phyloP scores from a whole-genome alignment of 2,888 invertebrate genomes.

The Nezara viridula region DNA sequence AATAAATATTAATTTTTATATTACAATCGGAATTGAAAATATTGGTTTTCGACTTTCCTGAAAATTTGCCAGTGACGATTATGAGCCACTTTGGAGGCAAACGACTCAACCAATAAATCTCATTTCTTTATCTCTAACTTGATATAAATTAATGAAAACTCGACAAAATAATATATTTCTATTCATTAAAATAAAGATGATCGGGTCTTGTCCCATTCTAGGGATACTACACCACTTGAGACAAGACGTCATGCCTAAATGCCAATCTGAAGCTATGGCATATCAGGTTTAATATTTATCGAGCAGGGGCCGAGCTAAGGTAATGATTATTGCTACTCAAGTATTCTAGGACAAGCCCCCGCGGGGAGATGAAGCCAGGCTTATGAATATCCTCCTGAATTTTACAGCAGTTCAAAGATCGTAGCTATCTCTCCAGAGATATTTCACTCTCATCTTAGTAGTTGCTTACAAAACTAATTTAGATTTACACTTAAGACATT shows the following conservation, averaged over 20 bases:
- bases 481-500: background rate
- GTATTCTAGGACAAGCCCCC: background rate
- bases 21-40: no score
- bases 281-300: background rate
- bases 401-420: background rate
- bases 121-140: no score
- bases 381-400: background rate
- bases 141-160: no score
- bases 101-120: no score
- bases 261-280: background rate
- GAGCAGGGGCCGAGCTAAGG: background rate
- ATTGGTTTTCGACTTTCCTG: no score
- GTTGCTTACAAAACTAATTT: background rate
- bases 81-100: no score
- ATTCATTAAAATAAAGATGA: no score
- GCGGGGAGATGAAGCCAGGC: background rate
- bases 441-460: background rate
- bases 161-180: no score
- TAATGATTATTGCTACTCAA: conserved; percentile 32
- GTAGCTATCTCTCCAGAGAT: background rate
- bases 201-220: background rate
- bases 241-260: background rate
- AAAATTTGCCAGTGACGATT: no score
- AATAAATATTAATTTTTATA: no score
- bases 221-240: background rate